Conservation (phyloP, 2,888 invertebrate genomes). For the Aspidiotus rigidus region DNA sequence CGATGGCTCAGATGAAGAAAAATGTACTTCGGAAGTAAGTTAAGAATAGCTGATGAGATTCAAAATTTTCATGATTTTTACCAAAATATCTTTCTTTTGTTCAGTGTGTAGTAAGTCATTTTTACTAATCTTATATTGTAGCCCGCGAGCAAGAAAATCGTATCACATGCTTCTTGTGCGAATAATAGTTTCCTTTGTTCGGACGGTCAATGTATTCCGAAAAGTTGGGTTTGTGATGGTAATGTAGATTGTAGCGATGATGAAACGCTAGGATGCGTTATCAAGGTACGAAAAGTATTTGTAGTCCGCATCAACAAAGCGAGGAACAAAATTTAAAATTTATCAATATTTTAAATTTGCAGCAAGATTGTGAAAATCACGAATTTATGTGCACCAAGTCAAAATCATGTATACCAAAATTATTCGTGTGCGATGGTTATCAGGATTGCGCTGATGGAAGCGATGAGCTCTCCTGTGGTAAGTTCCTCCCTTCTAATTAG, state of each 20-base stretch:
- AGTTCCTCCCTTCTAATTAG: neutral
- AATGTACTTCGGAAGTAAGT: conserved; percentile 42
- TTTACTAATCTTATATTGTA: too few relatives aligned
- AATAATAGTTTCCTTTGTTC: conserved; percentile 57
- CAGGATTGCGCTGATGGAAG: conserved; percentile 33
- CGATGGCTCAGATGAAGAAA: conserved; percentile 45
- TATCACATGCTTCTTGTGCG: conserved; percentile 35
- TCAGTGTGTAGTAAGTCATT: too few relatives aligned
- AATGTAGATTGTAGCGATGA: conserved; percentile 51
- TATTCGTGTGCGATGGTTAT: conserved; percentile 44
- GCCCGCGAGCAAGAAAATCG: too few relatives aligned
- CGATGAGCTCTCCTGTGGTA: conserved; percentile 25
- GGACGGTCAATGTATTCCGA: conserved; percentile 56
- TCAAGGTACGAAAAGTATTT: too few relatives aligned
- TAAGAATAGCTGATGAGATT: too few relatives aligned
- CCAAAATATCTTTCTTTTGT: too few relatives aligned
- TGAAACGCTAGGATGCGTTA: neutral
- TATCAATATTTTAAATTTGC: neutral
- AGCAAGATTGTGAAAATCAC: conserved; percentile 38
- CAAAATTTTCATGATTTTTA: too few relatives aligned
- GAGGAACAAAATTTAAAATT: too few relatives aligned
- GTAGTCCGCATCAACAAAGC: too few relatives aligned
- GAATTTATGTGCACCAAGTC: conserved; percentile 55
- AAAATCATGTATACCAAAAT: conserved; percentile 46
- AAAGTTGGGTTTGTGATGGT: conserved; percentile 59